phyloP scores from a whole-genome alignment of 2,888 invertebrate species.

The Alsophila aescularia region DNA sequence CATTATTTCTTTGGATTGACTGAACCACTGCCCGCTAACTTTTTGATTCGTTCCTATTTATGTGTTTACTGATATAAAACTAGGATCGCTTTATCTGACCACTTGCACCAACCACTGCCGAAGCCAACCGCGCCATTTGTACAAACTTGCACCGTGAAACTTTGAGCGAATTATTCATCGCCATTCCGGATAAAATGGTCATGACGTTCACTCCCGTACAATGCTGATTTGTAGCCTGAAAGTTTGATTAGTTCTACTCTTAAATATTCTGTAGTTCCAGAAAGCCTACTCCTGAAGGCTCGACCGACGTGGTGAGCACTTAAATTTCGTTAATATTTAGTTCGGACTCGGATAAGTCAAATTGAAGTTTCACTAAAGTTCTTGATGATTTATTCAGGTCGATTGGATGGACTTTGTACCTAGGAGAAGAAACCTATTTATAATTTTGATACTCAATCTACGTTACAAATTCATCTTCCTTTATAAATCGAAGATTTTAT shows the following conservation, averaged over 20 bases:
- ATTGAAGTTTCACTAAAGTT: background rate
- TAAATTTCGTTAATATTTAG: constrained; percentile 1
- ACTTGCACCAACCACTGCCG: constrained; percentile 24
- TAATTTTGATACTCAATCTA: too few relatives aligned
- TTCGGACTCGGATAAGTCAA: constrained; percentile 2
- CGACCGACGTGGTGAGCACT: background rate
- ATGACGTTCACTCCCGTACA: constrained; percentile 45
- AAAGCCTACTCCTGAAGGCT: background rate
- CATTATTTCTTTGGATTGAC: too few relatives aligned
- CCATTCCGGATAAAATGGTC: constrained; percentile 61
- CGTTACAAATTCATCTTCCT: too few relatives aligned
- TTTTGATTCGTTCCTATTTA: too few relatives aligned
- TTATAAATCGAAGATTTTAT: too few relatives aligned
- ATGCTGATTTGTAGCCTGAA: constrained; percentile 25
- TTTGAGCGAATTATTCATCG: constrained; percentile 75
- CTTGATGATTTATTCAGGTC: background rate
- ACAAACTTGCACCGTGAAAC: constrained; percentile 68
- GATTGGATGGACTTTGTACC: background rate
- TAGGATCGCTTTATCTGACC: background rate
- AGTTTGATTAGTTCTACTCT: constrained; percentile 26
- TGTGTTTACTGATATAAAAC: too few relatives aligned
- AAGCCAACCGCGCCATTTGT: constrained; percentile 67
- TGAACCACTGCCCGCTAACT: too few relatives aligned
- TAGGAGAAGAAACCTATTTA: background rate
- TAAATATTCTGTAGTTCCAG: constrained; percentile 4